Conservation (phyloP, 2,888 invertebrate genomes). For the Agriopis aurantiaria region DNA sequence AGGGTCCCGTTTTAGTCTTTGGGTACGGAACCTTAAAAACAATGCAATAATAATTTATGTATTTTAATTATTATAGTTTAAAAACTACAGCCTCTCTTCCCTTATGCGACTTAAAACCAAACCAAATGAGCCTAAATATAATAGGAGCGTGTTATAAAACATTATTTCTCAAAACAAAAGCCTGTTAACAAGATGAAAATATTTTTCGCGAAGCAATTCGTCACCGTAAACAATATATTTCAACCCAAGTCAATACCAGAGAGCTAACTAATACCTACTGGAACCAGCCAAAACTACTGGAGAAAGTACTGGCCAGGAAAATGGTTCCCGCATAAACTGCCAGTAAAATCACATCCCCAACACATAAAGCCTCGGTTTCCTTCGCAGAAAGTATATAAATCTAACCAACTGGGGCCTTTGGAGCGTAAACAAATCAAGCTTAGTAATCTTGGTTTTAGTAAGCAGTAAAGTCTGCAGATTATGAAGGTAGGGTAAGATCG, state of each 20-base stretch:
- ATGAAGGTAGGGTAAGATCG: neutral
- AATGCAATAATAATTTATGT: no score
- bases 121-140: no score
- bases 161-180: neutral
- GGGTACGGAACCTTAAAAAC: no score
- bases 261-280: no score
- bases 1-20: no score
- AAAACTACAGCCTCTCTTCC: no score
- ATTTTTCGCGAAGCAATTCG: neutral
- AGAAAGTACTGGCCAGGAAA: slow-evolving; percentile 23
- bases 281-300: neutral
- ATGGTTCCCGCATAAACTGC: slow-evolving; percentile 29
- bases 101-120: no score
- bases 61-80: no score
- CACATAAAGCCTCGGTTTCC: slow-evolving; percentile 33
- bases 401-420: slow-evolving; percentile 18
- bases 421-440: slow-evolving; percentile 31
- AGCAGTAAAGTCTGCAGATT: slow-evolving; percentile 17
- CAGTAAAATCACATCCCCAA: slow-evolving; percentile 28
- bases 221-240: slow-evolving; percentile 25
- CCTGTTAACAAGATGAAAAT: neutral
- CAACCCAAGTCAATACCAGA: neutral
- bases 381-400: slow-evolving; percentile 31
- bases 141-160: no score
- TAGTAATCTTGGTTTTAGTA: slow-evolving; percentile 17